Conservation (phyloP, 2,888 invertebrate genomes). For the Leptinotarsa haldemani region DNA sequence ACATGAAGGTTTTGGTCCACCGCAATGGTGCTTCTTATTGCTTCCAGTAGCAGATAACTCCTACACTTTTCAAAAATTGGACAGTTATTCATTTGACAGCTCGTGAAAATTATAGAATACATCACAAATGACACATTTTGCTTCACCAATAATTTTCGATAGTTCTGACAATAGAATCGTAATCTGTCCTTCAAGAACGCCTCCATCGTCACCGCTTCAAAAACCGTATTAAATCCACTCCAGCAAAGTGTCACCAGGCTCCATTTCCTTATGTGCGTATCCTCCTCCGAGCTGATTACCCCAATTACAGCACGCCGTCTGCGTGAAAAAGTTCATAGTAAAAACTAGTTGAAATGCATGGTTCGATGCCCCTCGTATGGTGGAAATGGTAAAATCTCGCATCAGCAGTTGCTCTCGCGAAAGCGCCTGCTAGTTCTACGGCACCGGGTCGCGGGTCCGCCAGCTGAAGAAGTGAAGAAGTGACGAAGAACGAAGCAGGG, state of each 20-base stretch:
- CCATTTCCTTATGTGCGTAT: neutral
- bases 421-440: slow-evolving; percentile 57
- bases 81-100: too few relatives aligned
- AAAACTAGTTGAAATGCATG: slow-evolving; percentile 54
- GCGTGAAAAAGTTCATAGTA: slow-evolving; percentile 2
- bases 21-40: too few relatives aligned
- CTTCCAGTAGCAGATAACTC: too few relatives aligned
- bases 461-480: slow-evolving; percentile 19
- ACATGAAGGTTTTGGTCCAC: too few relatives aligned
- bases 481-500: neutral
- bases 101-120: too few relatives aligned
- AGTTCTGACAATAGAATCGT: too few relatives aligned
- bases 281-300: slow-evolving; percentile 15
- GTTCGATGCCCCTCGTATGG: slow-evolving; percentile 58
- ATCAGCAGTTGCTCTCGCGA: slow-evolving; percentile 55
- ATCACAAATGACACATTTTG: too few relatives aligned
- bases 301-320: slow-evolving; percentile 2
- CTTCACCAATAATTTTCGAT: too few relatives aligned
- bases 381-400: slow-evolving; percentile 61
- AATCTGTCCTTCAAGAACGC: neutral
- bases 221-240: neutral
- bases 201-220: neutral
- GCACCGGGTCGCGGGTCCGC: slow-evolving; percentile 48
- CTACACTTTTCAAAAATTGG: too few relatives aligned
- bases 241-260: slow-evolving; percentile 16